Percentiles rank a stretch among this genome's conserved stretches.
Conservation (phyloP, 2,113 vertebrate genomes). For the Corythornis vintsioides region DNA sequence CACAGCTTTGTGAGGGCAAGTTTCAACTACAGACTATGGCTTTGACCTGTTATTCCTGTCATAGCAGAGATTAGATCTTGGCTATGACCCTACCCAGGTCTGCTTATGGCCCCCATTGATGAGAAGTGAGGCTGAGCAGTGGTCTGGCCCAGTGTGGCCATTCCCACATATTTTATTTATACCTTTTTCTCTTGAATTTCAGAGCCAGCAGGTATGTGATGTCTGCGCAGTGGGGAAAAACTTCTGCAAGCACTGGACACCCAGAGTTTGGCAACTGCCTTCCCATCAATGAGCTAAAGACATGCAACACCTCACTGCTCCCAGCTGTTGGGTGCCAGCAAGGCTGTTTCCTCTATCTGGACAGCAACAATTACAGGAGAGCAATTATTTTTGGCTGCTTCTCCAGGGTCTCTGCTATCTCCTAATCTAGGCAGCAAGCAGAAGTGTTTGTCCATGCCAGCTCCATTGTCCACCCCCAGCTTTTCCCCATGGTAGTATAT, state of each 20-base stretch:
- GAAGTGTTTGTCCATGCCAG: slow-evolving; percentile 32
- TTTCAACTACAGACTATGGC: neutral
- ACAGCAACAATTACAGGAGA: neutral
- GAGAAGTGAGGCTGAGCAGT: neutral
- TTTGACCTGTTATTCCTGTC: neutral
- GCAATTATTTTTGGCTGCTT: neutral
- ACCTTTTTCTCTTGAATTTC: neutral
- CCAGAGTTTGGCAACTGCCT: neutral
- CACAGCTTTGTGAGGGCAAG: neutral
- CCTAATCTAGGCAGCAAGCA: slow-evolving; percentile 24
- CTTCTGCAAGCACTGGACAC: neutral
- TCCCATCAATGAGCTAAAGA: neutral
- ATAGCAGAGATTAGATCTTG: neutral
- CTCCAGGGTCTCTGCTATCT: slow-evolving; percentile 14
- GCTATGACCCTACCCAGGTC: neutral
- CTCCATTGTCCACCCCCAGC: slow-evolving; percentile 22
- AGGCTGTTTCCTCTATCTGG: neutral
- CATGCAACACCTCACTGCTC: neutral
- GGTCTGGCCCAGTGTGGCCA: neutral
- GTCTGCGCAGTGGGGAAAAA: neutral
- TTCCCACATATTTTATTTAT: neutral
- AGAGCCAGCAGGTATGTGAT: neutral
- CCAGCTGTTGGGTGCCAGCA: neutral
- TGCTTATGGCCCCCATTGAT: neutral
- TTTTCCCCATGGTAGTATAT: neutral